A percentile compares a stretch with the other conserved stretches of the same genome.
Evolutionary conservation across 2,797 vertebrate genomes (phyloP).

Genomic region (Spondyliosoma cantharus): DNA sequence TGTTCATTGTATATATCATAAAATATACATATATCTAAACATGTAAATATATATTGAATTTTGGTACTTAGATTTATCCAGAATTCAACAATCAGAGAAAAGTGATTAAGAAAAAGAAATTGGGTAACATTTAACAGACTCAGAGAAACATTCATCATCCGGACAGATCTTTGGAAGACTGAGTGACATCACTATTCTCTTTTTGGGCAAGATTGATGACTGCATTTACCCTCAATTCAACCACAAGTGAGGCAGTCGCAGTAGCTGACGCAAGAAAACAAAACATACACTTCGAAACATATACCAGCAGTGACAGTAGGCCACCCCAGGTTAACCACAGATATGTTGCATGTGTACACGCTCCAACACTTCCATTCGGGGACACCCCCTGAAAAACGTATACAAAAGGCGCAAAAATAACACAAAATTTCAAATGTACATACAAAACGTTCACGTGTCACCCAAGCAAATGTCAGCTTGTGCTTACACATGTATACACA

Average conservation of each 20-base stretch:
- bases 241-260: constrained; percentile 65
- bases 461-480: constrained; percentile 33
- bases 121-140: constrained; percentile 10
- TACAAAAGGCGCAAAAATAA: constrained; percentile 50
- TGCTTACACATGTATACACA: constrained; percentile 26
- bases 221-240: constrained; percentile 59
- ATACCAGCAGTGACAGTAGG: constrained; percentile 55
- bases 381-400: constrained; percentile 55
- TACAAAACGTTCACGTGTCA: constrained; percentile 27
- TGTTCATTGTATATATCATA: not conserved
- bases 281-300: constrained; percentile 67
- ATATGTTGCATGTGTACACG: constrained; percentile 64
- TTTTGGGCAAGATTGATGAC: constrained; percentile 32
- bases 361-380: constrained; percentile 47
- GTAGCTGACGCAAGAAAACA: constrained; percentile 60
- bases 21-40: not conserved
- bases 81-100: not conserved
- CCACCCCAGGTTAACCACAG: constrained; percentile 68
- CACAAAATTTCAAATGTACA: constrained; percentile 41
- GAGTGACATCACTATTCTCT: constrained; percentile 35
- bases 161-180: constrained; percentile 16
- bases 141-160: constrained; percentile 4
- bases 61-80: not conserved
- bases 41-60: not conserved
- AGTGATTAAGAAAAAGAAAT: not conserved